Percentiles rank a stretch among this genome's conserved stretches.
These are phyloP conservation scores for Drosophila lowei DNA, from an alignment of 1,140 invertebrate species.

Conservation along the genomic window DNA sequence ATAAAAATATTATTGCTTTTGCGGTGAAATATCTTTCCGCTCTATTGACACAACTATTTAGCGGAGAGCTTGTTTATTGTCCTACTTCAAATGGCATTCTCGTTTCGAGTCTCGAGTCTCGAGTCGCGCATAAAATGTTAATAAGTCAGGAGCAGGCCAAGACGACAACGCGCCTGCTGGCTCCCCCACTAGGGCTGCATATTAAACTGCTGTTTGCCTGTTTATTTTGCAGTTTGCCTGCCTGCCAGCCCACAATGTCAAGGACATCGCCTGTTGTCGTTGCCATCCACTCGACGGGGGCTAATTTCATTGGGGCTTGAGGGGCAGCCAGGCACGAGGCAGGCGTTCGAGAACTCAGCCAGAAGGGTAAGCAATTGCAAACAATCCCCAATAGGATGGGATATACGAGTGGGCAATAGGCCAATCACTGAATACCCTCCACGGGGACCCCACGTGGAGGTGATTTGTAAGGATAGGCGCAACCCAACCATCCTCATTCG, in stretches of 20 bases:
- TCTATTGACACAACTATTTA: conserved; percentile 57
- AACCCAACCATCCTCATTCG: too few species aligned
- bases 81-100: conserved; percentile 8
- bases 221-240: conserved; percentile 56
- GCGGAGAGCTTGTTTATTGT: conserved; percentile 49
- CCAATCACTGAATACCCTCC: conserved; percentile 25
- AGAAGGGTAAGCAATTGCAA: conserved; percentile 50
- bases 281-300: conserved; percentile 31
- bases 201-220: conserved; percentile 59
- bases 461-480: too few species aligned
- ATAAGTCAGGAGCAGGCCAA: conserved; percentile 46
- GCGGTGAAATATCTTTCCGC: conserved; percentile 5
- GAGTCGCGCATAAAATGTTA: conserved; percentile 48
- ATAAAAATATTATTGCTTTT: conserved; percentile 26
- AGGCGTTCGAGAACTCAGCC: conserved; percentile 1
- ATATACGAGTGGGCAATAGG: conserved; percentile 15
- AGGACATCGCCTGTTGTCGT: conserved; percentile 42
- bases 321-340: background rate
- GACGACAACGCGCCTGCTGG: conserved; percentile 25
- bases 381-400: conserved; percentile 29
- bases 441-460: too few species aligned
- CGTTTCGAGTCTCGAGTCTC: background rate
- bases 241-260: conserved; percentile 30
- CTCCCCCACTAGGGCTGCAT: conserved; percentile 30
- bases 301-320: conserved; percentile 43